Evolutionary conservation across 2,888 invertebrate species (phyloP), one percentile per base, ranked within the genome.

Genomic region (Ceriagrion tenellum): DNA sequence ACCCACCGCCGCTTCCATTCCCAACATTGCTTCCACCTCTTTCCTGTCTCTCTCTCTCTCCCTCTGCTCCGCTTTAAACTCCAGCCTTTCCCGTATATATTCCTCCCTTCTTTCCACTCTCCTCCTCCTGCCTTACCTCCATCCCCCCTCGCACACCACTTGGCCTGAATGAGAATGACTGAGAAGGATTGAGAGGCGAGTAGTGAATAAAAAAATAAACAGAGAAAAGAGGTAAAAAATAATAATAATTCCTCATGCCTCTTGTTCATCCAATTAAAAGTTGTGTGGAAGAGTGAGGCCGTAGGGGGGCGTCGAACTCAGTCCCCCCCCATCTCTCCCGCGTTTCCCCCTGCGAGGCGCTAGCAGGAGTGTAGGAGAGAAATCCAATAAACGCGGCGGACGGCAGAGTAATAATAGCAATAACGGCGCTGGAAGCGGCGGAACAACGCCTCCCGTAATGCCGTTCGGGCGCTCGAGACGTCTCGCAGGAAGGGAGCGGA

Each of bases 211-310:
- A 81, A 81, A 59, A 59, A 59, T 12, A 59, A 12, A n/a, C n/a
- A n/a, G 16, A 12, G 2, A 59, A 20, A 10, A 81, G 35, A 26
- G 23, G 69, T 4, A 69, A 69, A 69, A 69, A 81, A 81, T 35
- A n/a, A 47, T 47, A 47, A 47, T 47, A 8, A 47, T 47, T 6
- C 81, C 13, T 35, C 81, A n/a, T 26, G 81, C 81, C 81, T 81
- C 81, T 18, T 35, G 81, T 81, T 81, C 81, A 81, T 81, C 81
- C 81, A 81, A 81, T 81, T 81, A 81, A 81, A 81, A 81, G 81
- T 81, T 81, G 81, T 81, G 81, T n/a, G n/a, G 69, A 2, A n/a
- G 69, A 2, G n/a, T 26, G n/a, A 47, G 47, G n/a, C 12, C n/a
- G n/a, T 10, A 35, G 8, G 30, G 81, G 35, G 35, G 26, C 81